These are phyloP conservation scores for Ceyx erithaca DNA, from an alignment of 2,797 vertebrate species.

Conservation along the genomic window DNA sequence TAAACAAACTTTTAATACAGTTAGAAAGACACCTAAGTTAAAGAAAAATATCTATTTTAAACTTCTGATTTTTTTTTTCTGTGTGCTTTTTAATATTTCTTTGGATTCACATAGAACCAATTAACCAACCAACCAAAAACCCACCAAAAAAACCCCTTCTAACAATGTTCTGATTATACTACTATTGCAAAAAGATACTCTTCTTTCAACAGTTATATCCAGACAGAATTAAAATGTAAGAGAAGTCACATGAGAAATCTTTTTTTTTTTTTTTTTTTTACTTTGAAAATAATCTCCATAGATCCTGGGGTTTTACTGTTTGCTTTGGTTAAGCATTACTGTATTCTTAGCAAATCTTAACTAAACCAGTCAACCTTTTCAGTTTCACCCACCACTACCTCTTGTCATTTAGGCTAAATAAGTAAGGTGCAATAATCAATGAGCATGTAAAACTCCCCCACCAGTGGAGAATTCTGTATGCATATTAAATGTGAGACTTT, in stretches of 20 bases:
- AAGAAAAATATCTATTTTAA: background rate
- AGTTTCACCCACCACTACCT: constrained; percentile 5
- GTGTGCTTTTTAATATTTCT: background rate
- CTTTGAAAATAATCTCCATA: background rate
- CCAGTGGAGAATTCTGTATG: background rate
- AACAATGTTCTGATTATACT: background rate
- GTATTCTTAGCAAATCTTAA: background rate
- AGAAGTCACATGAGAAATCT: background rate
- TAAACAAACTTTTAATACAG: background rate
- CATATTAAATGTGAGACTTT: background rate
- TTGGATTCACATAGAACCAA: background rate
- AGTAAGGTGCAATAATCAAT: background rate
- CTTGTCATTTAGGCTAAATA: background rate
- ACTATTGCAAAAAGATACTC: background rate
- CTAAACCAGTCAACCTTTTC: background rate
- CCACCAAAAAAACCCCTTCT: background rate
- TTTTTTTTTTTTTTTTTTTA: background rate
- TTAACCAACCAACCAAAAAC: background rate
- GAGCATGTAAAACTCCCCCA: background rate
- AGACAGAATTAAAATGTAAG: background rate
- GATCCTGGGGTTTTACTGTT: background rate
- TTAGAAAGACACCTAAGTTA: background rate
- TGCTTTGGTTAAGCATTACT: constrained; percentile 21
- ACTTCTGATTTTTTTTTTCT: background rate
- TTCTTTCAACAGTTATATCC: background rate